Evolutionary conservation across 1,140 invertebrate species (phyloP), one percentile per base, ranked within the genome.

Genomic region (Microplitis mediator): DNA sequence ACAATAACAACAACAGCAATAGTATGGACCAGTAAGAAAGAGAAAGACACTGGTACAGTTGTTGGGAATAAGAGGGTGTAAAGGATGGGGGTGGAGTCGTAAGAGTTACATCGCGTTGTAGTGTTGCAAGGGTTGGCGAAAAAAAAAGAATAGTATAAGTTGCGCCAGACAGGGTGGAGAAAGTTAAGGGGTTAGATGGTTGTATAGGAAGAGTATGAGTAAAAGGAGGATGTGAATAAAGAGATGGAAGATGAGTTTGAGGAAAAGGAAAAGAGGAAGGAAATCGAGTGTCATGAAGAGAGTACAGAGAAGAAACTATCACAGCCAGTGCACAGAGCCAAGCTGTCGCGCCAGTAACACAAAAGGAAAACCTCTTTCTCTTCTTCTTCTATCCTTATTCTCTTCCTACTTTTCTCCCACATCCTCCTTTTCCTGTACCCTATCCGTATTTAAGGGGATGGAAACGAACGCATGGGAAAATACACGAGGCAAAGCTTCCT

Each of bases 181-280:
- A 45, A 45, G 4, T 45, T 45, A 45, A 45, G 39, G 39, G 39
- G 39, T 45, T 45, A 45, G 39, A 45, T 9, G 11, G 6, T 45
- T 11, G 39, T 72, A 62, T 14, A 35, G 60, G 11, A 35, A 4
- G 32, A 62, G 60, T 4, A 11, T 11, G 4, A 9, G 14, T 4
- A 5, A n/a, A 34, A 62, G 11, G 56, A 72, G 68, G 23, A 60
- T 51, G 35, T 11, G 39, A 54, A 36, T 23, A 50, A 31, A 64
- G 14, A 36, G 16, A 9, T 50, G 23, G 68, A 63, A 39, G 35
- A 62, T 35, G 64, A 67, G 67, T 71, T 54, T 64, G 9, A 66
- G 61, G 11, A 70, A 71, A 31, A 66, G 32, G 63, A 58, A 75
- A 75, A 61, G 69, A 69, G 72, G 31, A 51, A 56, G 61, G 36